Evolutionary conservation across 2,888 invertebrate species (phyloP).

Genomic region (Perithous albicinctus): DNA sequence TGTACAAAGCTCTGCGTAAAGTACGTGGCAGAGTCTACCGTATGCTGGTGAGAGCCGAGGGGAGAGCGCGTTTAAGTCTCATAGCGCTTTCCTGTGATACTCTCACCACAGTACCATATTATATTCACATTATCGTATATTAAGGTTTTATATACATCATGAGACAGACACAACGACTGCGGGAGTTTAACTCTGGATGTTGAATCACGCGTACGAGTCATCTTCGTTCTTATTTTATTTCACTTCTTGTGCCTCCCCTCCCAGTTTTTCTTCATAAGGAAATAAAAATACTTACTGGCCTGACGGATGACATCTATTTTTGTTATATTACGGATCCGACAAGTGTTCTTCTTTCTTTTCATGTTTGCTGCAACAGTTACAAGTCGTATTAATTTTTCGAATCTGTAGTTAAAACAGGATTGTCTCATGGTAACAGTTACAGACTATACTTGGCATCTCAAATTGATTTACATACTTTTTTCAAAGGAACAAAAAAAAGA

Average conservation of each 20-base stretch:
- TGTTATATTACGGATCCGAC: too few relatives aligned
- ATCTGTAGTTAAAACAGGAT: too few relatives aligned
- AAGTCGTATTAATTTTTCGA: too few relatives aligned
- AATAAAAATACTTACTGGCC: too few relatives aligned
- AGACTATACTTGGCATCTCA: too few relatives aligned
- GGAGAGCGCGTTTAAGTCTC: conserved; percentile 75
- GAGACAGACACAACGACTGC: not conserved
- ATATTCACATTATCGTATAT: conserved; percentile 14
- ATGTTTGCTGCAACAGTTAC: too few relatives aligned
- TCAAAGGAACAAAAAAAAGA: too few relatives aligned
- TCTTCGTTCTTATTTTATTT: not conserved
- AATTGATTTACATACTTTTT: too few relatives aligned
- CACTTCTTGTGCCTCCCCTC: not conserved
- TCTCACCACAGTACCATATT: conserved; percentile 76
- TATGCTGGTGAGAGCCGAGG: conserved; percentile 80
- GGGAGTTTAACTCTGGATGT: not conserved
- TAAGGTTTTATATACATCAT: not conserved
- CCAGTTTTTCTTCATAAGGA: not conserved
- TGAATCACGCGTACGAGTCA: conserved; percentile 16
- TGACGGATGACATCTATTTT: too few relatives aligned
- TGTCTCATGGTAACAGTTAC: too few relatives aligned
- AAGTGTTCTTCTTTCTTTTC: too few relatives aligned
- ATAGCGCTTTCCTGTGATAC: conserved; percentile 81
- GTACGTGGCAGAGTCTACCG: conserved; percentile 52
- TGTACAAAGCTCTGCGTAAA: conserved; percentile 21